Conservation (phyloP, 2,113 vertebrate species). For the Thamnophis sirtalis region DNA sequence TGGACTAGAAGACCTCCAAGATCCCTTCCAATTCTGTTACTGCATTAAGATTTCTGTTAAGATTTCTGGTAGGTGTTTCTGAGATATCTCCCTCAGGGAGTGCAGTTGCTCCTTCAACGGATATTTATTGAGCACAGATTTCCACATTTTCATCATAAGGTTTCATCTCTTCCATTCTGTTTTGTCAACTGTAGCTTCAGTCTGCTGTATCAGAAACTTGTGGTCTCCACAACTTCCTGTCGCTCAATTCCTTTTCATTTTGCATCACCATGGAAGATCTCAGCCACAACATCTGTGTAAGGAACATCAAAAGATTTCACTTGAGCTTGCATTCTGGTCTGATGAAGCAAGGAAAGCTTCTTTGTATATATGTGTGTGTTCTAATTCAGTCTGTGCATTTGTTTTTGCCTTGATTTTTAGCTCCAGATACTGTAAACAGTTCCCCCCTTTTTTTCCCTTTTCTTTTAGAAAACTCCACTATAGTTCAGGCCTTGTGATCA, state of each 20-base stretch:
- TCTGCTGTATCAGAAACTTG: slow-evolving; percentile 64
- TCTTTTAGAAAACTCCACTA: slow-evolving; percentile 1
- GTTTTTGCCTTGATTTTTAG: slow-evolving; percentile 52
- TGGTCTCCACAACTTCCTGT: slow-evolving; percentile 79
- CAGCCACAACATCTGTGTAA: slow-evolving; percentile 73
- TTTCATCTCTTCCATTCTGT: slow-evolving; percentile 21
- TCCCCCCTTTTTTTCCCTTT: background rate
- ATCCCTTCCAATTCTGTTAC: background rate
- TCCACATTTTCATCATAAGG: slow-evolving; percentile 22
- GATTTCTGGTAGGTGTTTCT: background rate
- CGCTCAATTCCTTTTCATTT: slow-evolving; percentile 62
- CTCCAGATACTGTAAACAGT: slow-evolving; percentile 10
- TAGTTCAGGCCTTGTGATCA: slow-evolving; percentile 28
- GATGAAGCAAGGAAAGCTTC: slow-evolving; percentile 67
- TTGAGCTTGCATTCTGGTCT: slow-evolving; percentile 72
- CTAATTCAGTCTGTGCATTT: slow-evolving; percentile 45
- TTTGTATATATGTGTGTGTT: slow-evolving; percentile 48
- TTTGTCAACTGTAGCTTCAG: slow-evolving; percentile 44
- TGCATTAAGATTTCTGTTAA: background rate
- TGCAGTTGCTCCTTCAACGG: background rate
- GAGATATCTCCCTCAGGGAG: background rate
- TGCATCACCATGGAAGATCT: slow-evolving; percentile 77
- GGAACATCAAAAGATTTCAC: slow-evolving; percentile 72
- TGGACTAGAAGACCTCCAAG: background rate
- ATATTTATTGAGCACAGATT: background rate